Conservation (phyloP, 2,797 vertebrate genomes). For the Myiotriccus ornatus region DNA sequence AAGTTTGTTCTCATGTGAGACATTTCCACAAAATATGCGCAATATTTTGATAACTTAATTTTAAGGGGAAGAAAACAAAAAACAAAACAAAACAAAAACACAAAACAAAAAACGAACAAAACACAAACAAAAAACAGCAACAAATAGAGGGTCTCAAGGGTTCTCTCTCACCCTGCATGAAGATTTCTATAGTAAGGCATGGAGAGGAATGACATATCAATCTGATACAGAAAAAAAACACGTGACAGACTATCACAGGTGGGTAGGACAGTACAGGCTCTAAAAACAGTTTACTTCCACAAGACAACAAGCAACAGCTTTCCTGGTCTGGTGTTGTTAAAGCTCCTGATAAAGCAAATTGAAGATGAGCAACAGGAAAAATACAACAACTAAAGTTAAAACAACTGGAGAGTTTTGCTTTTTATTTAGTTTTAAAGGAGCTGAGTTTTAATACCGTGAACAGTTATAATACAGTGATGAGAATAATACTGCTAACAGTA, state of each 20-base stretch:
- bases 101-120: no score
- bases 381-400: neutral
- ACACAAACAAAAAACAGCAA: neutral
- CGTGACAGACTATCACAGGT: rapidly evolving
- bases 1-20: neutral
- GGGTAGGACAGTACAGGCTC: neutral
- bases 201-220: neutral
- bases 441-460: neutral
- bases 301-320: neutral
- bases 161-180: no score
- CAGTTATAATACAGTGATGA: neutral
- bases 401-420: no score
- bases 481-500: neutral
- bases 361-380: neutral
- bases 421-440: neutral
- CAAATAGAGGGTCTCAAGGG: neutral
- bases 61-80: neutral
- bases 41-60: neutral
- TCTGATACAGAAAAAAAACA: neutral
- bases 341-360: neutral
- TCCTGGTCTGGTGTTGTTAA: neutral
- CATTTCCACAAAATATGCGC: neutral
- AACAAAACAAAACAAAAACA: neutral
- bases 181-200: neutral
- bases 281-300: neutral